Percentiles rank a stretch among this genome's conserved stretches.
phyloP scores from a whole-genome alignment of 2,113 vertebrate species.

The Phyllostomus hastatus region DNA sequence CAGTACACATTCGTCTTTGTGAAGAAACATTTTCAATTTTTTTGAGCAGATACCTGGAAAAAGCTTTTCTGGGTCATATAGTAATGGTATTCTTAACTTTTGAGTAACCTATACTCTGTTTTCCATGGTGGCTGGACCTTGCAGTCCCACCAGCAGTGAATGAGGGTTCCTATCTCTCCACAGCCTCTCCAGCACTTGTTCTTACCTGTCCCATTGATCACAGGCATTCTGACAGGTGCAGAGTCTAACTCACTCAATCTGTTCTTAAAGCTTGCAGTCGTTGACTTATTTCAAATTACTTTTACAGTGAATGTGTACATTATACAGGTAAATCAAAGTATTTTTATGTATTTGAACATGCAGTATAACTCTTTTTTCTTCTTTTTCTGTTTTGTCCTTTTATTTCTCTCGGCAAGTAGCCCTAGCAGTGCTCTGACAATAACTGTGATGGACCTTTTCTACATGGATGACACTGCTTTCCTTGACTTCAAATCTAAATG shows the following conservation, averaged over 20 bases:
- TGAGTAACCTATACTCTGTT: too few relatives aligned
- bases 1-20: too few relatives aligned
- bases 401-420: not conserved
- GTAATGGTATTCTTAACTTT: too few relatives aligned
- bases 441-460: not conserved
- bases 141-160: too few relatives aligned
- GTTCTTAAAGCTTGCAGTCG: not conserved
- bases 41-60: too few relatives aligned
- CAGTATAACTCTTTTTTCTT: not conserved
- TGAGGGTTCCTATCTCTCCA: too few relatives aligned
- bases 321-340: not conserved
- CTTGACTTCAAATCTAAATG: not conserved
- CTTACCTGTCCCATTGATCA: too few relatives aligned
- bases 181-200: too few relatives aligned
- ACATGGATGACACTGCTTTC: not conserved
- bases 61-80: too few relatives aligned
- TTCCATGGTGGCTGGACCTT: too few relatives aligned
- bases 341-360: not conserved
- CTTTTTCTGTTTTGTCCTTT: not conserved
- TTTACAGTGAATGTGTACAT: not conserved
- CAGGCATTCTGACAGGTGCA: too few relatives aligned
- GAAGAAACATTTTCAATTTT: too few relatives aligned
- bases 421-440: not conserved
- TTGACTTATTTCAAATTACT: constrained; percentile 8
- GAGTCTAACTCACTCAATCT: not conserved